These are phyloP conservation scores for Recurvirostra avosetta DNA, from an alignment of 2,113 vertebrate genomes.

Conservation along the genomic window DNA sequence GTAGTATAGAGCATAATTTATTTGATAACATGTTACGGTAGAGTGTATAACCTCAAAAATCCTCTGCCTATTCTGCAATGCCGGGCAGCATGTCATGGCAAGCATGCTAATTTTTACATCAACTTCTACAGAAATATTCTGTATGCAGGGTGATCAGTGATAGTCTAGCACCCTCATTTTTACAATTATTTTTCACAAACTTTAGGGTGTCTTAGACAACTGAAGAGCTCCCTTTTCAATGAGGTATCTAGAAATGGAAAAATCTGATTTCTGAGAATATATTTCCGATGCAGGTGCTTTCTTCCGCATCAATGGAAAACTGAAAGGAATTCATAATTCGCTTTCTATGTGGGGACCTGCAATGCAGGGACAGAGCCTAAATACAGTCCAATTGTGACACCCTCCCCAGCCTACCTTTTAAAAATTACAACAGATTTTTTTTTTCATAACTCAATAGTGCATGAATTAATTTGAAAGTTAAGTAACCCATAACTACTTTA, in stretches of 20 bases:
- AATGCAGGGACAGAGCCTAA: background rate
- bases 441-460: background rate
- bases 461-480: background rate
- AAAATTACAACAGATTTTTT: background rate
- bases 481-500: background rate
- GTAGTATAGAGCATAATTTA: background rate
- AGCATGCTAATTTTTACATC: background rate
- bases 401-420: background rate
- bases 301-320: background rate
- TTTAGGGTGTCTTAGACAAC: background rate
- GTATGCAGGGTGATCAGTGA: background rate
- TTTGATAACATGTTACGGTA: background rate
- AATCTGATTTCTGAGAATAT: background rate
- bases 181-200: background rate
- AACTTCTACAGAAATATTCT: background rate
- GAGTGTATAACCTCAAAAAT: background rate
- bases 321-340: background rate
- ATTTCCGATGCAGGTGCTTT: background rate
- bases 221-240: background rate
- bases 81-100: background rate
- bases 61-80: background rate
- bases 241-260: background rate
- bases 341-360: background rate
- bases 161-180: background rate
- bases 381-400: background rate